Base-by-base conservation (phyloP, 2,113 vertebrate species). In the Helogale parvula region DNA sequence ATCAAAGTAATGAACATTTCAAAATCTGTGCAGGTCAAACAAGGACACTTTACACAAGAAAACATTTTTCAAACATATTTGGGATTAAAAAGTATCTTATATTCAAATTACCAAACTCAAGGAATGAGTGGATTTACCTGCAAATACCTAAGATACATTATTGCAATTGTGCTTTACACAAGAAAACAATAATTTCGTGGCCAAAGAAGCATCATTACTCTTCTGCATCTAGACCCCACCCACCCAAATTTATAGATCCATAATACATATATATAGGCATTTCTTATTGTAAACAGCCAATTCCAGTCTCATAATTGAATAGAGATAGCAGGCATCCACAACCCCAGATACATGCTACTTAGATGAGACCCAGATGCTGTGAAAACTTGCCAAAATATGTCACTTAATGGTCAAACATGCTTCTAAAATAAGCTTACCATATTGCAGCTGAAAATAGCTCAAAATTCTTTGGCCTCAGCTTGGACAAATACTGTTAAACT, bases 381-480 rank as follows among this genome's bases (percentile, higher is more conserved):
- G 80, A 95, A 94, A 95, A 94, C 83, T 63, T 97, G 95, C 94
- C 96, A 97, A 96, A 96, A 92, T 93, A 90, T 91, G 52, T 91
- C 91, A 95, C 50, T 63, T 89, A 97, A 94, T 93, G 81, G 88
- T 79, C 94, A 97, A 95, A 96, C 91, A 98, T 60, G 50, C 65
- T 94, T 97, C 97, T 98, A 97, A 96, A 90, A 93, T 94, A 97
- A 90, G 95, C 77, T 79, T 79, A 90, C 77, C 95, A 76, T 86
- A 89, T 15, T 97, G 84, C 60, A 87, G 82, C 94, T 97, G 93
- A 95, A 95, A 98, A 98, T 96, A 97, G 65, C 96, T 95, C 93
- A 98, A 97, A 71, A 87, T 84, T 76, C 94, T 71, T 88, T 97
- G 92, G 82, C 3, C 0, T 94, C 94, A 54, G 94, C 80, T 74